phyloP scores from a whole-genome alignment of 2,797 vertebrate species.

The Micrastur ruficollis region DNA sequence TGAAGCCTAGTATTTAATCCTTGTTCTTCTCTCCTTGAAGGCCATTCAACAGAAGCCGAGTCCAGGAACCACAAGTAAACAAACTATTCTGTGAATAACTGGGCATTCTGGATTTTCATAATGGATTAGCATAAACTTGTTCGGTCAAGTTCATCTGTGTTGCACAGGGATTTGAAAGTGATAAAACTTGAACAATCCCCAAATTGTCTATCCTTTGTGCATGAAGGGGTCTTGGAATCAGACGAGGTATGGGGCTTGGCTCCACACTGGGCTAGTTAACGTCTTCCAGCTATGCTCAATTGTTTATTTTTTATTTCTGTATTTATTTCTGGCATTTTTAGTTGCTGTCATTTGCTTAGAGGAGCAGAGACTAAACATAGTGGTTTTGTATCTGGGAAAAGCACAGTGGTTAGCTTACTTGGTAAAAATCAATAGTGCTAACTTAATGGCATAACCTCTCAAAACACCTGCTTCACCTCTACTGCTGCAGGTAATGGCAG shows the following conservation, averaged over 20 bases:
- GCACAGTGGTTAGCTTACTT: not conserved
- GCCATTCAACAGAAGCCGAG: not conserved
- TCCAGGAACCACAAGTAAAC: not conserved
- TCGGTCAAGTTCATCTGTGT: not conserved
- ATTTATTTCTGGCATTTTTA: not conserved
- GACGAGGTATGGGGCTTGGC: not conserved
- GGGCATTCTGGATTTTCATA: not conserved
- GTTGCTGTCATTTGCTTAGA: not conserved
- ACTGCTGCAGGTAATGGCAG: not conserved
- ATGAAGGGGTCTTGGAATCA: not conserved
- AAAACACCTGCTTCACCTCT: not conserved
- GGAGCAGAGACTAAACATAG: not conserved
- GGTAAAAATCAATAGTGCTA: not conserved
- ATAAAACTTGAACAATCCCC: not conserved
- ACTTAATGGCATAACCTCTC: not conserved
- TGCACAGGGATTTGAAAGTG: not conserved
- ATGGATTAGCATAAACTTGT: not conserved
- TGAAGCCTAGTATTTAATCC: not conserved
- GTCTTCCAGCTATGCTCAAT: not conserved
- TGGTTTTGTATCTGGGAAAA: not conserved
- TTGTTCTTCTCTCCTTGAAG: not conserved
- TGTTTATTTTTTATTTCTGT: not conserved
- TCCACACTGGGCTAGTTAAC: not conserved
- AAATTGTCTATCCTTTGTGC: not conserved
- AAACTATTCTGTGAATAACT: not conserved